Evolutionary conservation across 1,140 invertebrate species (phyloP), one percentile per base, ranked within the genome.

Genomic region (Drosophila leontia): DNA sequence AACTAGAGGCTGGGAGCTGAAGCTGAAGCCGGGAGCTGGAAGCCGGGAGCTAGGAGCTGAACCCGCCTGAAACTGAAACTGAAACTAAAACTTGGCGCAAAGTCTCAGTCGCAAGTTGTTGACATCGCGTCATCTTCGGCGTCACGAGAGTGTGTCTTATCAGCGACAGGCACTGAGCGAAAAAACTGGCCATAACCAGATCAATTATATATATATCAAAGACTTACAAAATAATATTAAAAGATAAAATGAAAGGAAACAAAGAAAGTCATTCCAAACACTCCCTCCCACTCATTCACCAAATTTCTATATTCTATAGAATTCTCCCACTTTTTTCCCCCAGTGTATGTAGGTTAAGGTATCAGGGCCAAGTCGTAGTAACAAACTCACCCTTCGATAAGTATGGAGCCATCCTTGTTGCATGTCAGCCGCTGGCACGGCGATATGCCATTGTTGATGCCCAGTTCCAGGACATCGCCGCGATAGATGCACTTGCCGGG

Each of bases 401-500:
- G 68, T 71, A 91, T 82, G 42, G 88, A 91, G 32, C 91, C 91
- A 68, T 92, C 85, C 47, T 75, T 65, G 32, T 92, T 35, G 70
- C 91, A 92, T 19, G 82, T 92, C 26, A 92, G 57, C 41, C 82
- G 76, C 62, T 92, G 91, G 50, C 91, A 92, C 26, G 91, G 91
- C 11, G 82, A 74, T n/a, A 80, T 86, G 34, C 87, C 91, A 71
- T 74, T 63, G 63, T 90, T 91, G 44, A 80, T 26, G 8, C 91
- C 91, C 53, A 63, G 2, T 26, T 84, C 56, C 15, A 92, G 59
- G 15, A 44, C 17, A 58, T 91, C 91, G 11, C 88, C 88, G 12
- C 88, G 91, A 78, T 92, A 92, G n/a, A 84, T 39, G 65, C 91
- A 92, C 68, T 85, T 91, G 3, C 90, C 90, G 23, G 78, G 80